Evolutionary conservation across 2,797 vertebrate species (phyloP).

Genomic region (Steatocranus sp.): DNA sequence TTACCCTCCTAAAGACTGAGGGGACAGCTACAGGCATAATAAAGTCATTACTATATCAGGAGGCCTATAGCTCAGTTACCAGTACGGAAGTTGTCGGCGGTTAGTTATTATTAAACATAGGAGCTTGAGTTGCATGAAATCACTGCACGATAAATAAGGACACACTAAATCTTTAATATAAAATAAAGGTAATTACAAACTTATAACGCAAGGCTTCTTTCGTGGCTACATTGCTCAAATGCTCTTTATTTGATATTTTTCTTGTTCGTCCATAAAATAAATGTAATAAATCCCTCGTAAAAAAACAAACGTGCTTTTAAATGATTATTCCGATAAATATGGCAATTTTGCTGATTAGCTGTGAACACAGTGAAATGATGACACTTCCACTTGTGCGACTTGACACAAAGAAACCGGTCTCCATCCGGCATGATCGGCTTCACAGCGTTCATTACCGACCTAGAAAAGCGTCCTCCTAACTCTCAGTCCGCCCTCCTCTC

Average conservation of each 20-base stretch:
- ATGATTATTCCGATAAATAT: background rate
- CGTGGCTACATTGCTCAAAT: background rate
- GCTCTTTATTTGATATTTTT: background rate
- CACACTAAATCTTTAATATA: background rate
- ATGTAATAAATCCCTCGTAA: background rate
- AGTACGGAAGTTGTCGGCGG: background rate
- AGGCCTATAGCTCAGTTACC: background rate
- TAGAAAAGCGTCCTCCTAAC: slow-evolving; percentile 8
- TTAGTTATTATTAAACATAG: background rate
- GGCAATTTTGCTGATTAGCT: background rate
- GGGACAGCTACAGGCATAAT: background rate
- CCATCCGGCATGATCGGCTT: slow-evolving; percentile 34
- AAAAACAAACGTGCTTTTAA: background rate
- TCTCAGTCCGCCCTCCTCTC: background rate
- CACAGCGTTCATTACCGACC: slow-evolving; percentile 27
- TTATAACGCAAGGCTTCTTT: background rate
- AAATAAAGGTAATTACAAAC: background rate
- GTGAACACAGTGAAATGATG: slow-evolving; percentile 11
- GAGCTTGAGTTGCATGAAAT: background rate
- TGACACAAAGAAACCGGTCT: slow-evolving; percentile 75
- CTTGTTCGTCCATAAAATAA: background rate
- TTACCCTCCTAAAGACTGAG: background rate
- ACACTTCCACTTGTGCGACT: slow-evolving; percentile 53
- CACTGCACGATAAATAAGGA: background rate
- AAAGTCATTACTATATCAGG: background rate